A percentile compares a stretch with the other conserved stretches of the same genome.
phyloP scores from a whole-genome alignment of 2,888 invertebrate genomes.

The Caenorhabditis parvicauda region DNA sequence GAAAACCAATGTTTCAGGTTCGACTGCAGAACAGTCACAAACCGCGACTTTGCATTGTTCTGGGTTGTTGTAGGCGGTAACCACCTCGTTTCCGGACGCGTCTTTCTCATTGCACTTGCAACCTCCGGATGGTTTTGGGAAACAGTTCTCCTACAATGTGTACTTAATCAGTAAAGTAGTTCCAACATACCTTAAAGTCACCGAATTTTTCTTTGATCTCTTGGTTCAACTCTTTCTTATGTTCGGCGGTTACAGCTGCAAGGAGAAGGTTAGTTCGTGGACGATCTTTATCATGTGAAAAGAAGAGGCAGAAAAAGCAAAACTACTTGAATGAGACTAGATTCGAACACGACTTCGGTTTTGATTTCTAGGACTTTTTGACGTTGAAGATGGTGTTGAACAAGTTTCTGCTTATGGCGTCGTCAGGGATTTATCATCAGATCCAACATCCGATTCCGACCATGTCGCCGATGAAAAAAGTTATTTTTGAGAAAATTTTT shows the following conservation, averaged over 20 bases:
- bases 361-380: too few species aligned
- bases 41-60: constrained; percentile 43
- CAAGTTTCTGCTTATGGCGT: too few species aligned
- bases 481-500: too few species aligned
- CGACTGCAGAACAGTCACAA: neutral
- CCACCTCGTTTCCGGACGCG: constrained; percentile 50
- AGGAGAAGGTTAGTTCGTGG: constrained; percentile 6
- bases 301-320: neutral
- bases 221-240: constrained; percentile 55
- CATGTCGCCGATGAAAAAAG: too few species aligned
- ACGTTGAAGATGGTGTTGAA: too few species aligned
- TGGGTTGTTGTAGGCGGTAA: constrained; percentile 44
- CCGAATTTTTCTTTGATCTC: constrained; percentile 58
- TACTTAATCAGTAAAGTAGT: neutral
- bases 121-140: constrained; percentile 53
- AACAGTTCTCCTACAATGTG: constrained; percentile 47
- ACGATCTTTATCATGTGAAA: neutral
- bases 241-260: constrained; percentile 49
- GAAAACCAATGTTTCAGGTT: neutral
- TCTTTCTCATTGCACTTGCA: constrained; percentile 59
- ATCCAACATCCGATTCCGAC: too few species aligned
- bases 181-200: constrained; percentile 32
- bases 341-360: too few species aligned
- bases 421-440: too few species aligned
- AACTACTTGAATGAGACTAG: too few species aligned